Evolutionary conservation across 2,797 vertebrate genomes (phyloP).

Genomic region (Arctocebus calabarensis): DNA sequence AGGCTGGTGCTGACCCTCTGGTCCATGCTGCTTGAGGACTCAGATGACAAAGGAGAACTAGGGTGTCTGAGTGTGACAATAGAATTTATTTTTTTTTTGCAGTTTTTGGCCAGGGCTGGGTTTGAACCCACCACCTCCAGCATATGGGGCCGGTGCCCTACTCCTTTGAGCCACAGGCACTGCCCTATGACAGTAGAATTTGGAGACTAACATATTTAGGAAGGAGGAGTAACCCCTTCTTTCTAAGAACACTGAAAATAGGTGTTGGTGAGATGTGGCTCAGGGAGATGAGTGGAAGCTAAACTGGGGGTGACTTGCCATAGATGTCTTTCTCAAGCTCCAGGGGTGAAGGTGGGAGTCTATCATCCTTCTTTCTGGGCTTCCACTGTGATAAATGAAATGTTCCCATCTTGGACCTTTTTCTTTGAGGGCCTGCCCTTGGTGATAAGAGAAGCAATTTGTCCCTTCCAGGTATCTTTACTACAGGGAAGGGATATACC

Average conservation of each 20-base stretch:
- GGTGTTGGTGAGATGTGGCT: not conserved
- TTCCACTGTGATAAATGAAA: too few species aligned
- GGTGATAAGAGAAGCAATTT: not conserved
- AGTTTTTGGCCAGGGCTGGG: too few species aligned
- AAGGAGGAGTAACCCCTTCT: not conserved
- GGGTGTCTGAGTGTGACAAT: not conserved
- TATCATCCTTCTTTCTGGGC: not conserved
- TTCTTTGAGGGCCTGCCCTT: not conserved
- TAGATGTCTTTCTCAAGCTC: not conserved
- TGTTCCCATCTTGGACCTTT: not conserved
- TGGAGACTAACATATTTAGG: not conserved
- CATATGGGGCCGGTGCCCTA: too few species aligned
- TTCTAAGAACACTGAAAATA: not conserved
- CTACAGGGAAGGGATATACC: not conserved
- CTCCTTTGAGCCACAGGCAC: too few species aligned
- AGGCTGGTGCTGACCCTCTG: not conserved
- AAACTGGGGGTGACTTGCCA: not conserved
- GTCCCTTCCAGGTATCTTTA: not conserved
- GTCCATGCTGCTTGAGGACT: conserved; percentile 16
- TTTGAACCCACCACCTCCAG: too few species aligned
- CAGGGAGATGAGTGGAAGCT: not conserved
- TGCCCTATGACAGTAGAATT: too few species aligned
- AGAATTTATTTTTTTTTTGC: too few species aligned
- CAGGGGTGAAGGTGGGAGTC: not conserved
- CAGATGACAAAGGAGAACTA: not conserved